A percentile compares a stretch with the other conserved stretches of the same genome.
Conservation (phyloP, 1,140 invertebrate genomes). For the Sinonovacula constricta region DNA sequence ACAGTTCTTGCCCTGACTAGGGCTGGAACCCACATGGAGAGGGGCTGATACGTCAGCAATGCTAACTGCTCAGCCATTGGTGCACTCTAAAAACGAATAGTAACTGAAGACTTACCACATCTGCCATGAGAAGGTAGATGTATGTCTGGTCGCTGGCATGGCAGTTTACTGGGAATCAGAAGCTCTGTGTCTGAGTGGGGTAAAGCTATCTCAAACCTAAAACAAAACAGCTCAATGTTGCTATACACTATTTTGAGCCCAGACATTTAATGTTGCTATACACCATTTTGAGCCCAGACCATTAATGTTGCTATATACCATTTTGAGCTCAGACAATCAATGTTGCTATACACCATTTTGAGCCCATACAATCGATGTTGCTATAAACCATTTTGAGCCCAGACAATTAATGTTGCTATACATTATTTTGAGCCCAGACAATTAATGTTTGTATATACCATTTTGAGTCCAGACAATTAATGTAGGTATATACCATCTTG, state of each 20-base stretch:
- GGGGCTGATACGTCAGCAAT: no score
- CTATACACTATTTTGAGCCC: background rate
- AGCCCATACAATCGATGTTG: no score
- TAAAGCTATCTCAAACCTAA: slow-evolving; percentile 98
- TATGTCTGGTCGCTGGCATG: slow-evolving; percentile 83
- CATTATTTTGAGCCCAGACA: no score
- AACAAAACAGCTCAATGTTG: slow-evolving; percentile 76
- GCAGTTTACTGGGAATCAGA: slow-evolving; percentile 94
- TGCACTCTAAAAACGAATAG: no score
- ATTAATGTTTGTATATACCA: no score
- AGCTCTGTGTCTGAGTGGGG: slow-evolving; percentile 96
- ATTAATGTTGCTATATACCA: background rate
- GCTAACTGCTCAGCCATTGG: no score
- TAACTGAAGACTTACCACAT: background rate
- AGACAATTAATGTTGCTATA: no score
- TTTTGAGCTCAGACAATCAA: background rate
- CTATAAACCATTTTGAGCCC: no score
- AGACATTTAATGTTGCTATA: background rate
- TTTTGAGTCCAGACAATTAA: no score
- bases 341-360: background rate
- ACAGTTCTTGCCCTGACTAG: no score
- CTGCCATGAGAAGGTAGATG: slow-evolving; percentile 31
- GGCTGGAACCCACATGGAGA: no score
- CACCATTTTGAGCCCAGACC: background rate
- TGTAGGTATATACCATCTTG: no score